Evolutionary conservation across 2,888 invertebrate species (phyloP), one percentile per base, ranked within the genome.

Genomic region (Mesorhabditis spiculigera): DNA sequence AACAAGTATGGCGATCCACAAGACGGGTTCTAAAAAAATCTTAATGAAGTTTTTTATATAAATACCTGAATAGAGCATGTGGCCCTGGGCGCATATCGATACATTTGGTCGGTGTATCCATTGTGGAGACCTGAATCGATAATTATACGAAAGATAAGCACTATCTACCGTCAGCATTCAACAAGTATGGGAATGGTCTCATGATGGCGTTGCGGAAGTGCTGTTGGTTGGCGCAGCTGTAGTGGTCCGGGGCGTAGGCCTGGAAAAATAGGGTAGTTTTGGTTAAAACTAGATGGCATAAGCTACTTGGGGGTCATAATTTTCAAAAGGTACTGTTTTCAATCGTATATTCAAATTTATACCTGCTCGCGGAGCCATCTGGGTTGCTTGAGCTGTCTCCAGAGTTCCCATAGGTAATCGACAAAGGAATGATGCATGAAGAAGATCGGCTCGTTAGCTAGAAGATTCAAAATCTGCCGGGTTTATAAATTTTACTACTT

Each of bases 391-490:
- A 80, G 66, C 69, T 85, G 85, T 16, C 85, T 76, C 85, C 85
- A 85, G 65, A 80, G 78, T 70, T 87, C 87, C 86, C 86, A 87
- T 28, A 87, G 74, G 58, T 85, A 81, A 76, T 87, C 87, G 69
- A 87, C 84, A 73, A 86, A 87, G 4, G 85, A 81, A 74, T 87
- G 87, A 66, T 87, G 86, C 74, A 87, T 78, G 79, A 83, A 85
- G 80, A 85, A 85, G 71, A 85, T 76, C 42, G 85, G 85, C 73
- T 82, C 58, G n/a, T 50, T 50, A 50, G 58, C 58, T 50, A n/a
- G n/a, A 50, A 50, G 0, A 13, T 50, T 66, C 45, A 66, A 8
- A 41, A 5, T 66, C 3, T 43, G 16, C 10, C 41, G 44, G 1
- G n/a, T 65, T 65, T 13, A 65, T 4, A 65, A 4, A 10, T 41